Conservation (phyloP, 2,113 vertebrate genomes). For the Acinonyx jubatus region DNA sequence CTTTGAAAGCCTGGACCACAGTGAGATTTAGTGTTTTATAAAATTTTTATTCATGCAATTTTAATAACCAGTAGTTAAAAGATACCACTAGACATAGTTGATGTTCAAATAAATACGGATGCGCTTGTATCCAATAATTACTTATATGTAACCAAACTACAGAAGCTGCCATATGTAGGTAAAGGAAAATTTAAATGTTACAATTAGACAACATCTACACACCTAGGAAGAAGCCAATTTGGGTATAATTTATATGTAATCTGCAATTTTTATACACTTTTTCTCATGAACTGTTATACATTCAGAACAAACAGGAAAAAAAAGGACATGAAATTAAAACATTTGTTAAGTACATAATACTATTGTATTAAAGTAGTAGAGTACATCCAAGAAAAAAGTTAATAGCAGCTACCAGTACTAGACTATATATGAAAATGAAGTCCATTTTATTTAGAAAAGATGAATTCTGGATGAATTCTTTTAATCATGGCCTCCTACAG, state of each 20-base stretch:
- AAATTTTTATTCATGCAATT: slow-evolving; percentile 41
- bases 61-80: not conserved
- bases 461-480: slow-evolving; percentile 31
- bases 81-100: not conserved
- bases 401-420: slow-evolving; percentile 1
- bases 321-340: not conserved
- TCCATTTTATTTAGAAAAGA: not conserved
- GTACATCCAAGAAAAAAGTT: not conserved
- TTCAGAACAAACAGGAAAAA: slow-evolving; percentile 18
- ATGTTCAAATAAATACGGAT: not conserved
- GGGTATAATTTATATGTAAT: not conserved
- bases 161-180: not conserved
- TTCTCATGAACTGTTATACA: not conserved
- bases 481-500: not conserved
- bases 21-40: not conserved
- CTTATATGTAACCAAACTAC: not conserved
- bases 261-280: not conserved
- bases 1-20: not conserved
- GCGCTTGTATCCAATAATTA: not conserved
- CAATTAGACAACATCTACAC: not conserved
- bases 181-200: not conserved
- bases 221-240: not conserved
- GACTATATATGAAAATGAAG: not conserved
- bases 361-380: not conserved
- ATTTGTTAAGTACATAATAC: not conserved